These are phyloP conservation scores for Berghia stephanieae DNA, from an alignment of 1,140 invertebrate genomes.

Conservation along the genomic window DNA sequence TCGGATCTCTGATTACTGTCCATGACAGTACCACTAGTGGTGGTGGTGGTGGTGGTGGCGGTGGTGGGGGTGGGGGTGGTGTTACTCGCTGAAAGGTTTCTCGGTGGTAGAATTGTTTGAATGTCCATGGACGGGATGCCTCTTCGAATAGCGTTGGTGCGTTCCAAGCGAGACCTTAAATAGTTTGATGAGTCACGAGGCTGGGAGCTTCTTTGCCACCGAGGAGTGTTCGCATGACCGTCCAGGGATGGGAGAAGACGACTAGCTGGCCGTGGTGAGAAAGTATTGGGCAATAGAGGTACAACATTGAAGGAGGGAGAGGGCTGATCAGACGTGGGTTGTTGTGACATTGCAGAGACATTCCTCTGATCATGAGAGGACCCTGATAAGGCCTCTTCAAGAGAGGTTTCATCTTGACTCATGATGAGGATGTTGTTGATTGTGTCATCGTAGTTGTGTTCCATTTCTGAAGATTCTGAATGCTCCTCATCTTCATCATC, in stretches of 20 bases:
- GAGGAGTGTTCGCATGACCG: background rate
- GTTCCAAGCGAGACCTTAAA: conserved; percentile 22
- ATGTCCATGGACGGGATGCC: conserved; percentile 4
- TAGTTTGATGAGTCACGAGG: conserved; percentile 29
- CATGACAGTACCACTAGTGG: no score
- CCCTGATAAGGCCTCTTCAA: conserved; percentile 19
- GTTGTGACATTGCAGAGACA: no score
- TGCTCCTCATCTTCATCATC: conserved; percentile 53
- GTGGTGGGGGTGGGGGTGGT: no score
- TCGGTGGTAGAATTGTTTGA: background rate
- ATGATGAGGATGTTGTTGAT: conserved; percentile 34
- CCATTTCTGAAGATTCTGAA: conserved; percentile 42
- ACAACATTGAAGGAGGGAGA: conserved; percentile 24
- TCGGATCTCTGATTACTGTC: no score
- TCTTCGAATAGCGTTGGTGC: conserved; percentile 25
- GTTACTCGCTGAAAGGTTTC: no score
- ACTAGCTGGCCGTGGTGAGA: background rate
- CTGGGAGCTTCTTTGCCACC: background rate
- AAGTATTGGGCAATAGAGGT: conserved; percentile 25
- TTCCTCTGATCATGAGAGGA: no score
- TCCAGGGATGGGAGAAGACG: background rate
- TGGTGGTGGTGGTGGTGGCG: no score
- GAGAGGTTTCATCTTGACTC: conserved; percentile 23
- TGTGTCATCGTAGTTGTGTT: conserved; percentile 58
- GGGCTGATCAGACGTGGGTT: background rate